phyloP scores from a whole-genome alignment of 2,797 vertebrate genomes.

The Platyrinchus mystaceus region DNA sequence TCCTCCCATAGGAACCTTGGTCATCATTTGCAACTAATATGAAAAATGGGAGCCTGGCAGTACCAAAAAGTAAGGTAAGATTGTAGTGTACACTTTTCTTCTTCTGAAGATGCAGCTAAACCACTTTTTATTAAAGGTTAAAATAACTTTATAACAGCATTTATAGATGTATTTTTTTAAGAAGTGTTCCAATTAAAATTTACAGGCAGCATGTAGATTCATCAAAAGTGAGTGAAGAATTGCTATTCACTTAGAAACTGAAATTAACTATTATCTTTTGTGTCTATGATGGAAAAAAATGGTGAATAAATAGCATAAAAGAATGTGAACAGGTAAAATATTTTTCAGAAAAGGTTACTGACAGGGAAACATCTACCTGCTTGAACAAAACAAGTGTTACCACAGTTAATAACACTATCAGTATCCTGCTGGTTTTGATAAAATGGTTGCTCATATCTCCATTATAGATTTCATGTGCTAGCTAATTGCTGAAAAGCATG shows the following conservation, averaged over 20 bases:
- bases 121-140: neutral
- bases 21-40: slow-evolving; percentile 81
- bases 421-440: neutral
- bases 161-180: neutral
- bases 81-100: neutral
- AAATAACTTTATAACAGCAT: neutral
- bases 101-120: neutral
- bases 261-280: neutral
- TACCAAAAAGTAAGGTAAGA: slow-evolving; percentile 75
- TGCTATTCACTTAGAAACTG: neutral
- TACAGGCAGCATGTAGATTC: neutral
- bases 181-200: neutral
- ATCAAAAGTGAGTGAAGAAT: neutral
- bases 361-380: neutral
- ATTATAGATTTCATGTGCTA: neutral
- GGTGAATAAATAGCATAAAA: neutral
- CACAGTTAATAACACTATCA: neutral
- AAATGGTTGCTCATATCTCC: neutral
- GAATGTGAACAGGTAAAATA: neutral
- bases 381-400: neutral
- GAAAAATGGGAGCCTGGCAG: slow-evolving; percentile 4
- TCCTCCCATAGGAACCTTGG: slow-evolving; percentile 80
- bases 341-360: neutral
- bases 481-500: neutral
- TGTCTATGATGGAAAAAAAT: neutral